Conservation (phyloP, 2,113 vertebrate genomes). For the Sturnira hondurensis region DNA sequence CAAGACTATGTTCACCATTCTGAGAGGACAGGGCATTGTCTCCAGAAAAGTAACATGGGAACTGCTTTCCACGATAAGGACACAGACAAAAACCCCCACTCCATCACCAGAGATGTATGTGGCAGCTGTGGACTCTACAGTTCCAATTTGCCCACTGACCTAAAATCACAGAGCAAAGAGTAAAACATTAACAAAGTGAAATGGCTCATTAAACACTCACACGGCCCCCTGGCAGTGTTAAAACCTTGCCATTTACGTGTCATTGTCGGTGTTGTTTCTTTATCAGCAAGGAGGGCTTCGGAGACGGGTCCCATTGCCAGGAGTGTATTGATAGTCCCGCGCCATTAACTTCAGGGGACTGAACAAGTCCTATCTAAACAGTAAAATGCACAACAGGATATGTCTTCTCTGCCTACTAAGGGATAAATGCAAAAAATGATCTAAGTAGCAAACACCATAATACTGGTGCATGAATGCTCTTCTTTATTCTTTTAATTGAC, state of each 20-base stretch:
- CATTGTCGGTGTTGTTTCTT: constrained; percentile 43
- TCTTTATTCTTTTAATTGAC: background rate
- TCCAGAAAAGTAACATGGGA: background rate
- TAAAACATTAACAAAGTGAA: constrained; percentile 56
- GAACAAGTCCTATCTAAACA: background rate
- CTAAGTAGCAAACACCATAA: background rate
- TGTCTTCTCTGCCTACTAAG: background rate
- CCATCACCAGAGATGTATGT: background rate
- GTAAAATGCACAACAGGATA: background rate
- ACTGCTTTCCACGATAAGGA: background rate
- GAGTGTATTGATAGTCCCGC: constrained; percentile 10
- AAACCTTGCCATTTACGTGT: constrained; percentile 56
- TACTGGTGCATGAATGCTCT: background rate
- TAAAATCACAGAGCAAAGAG: constrained; percentile 49
- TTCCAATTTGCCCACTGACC: constrained; percentile 51
- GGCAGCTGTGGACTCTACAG: constrained; percentile 6
- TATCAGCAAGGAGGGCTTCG: constrained; percentile 14
- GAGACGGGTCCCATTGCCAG: constrained; percentile 8
- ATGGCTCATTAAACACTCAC: constrained; percentile 61
- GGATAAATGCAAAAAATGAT: background rate
- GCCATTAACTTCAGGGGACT: constrained; percentile 12
- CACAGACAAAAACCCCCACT: background rate
- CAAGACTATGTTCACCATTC: background rate
- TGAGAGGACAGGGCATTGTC: background rate
- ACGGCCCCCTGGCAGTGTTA: constrained; percentile 50